Conservation (phyloP, 2,113 vertebrate species). For the Fulica atra region DNA sequence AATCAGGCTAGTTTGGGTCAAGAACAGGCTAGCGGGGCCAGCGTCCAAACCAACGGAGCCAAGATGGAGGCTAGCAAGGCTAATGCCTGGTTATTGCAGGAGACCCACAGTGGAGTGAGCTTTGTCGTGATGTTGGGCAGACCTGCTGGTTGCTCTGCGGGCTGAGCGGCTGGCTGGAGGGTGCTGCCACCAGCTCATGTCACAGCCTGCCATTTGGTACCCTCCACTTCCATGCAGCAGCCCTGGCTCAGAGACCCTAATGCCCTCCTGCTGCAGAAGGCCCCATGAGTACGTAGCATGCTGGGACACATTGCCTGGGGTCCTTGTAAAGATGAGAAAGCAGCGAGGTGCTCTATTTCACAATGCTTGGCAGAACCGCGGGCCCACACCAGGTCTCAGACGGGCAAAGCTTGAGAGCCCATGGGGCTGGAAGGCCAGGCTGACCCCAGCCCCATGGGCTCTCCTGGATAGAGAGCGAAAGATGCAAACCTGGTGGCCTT, state of each 20-base stretch:
- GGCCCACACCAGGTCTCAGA: conserved; percentile 52
- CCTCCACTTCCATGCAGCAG: background rate
- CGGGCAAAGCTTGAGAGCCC: conserved; percentile 37
- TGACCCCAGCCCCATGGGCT: conserved; percentile 52
- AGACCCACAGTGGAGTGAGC: background rate
- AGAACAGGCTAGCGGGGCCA: background rate
- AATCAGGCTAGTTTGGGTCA: background rate
- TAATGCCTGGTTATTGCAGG: background rate
- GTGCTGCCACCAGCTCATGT: conserved; percentile 31
- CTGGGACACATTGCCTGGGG: conserved; percentile 44
- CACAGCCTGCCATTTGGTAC: conserved; percentile 28
- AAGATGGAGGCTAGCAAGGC: background rate
- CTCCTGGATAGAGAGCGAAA: background rate
- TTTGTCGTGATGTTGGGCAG: conserved; percentile 43
- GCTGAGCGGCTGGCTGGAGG: background rate
- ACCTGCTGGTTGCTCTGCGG: background rate
- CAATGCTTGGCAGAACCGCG: background rate
- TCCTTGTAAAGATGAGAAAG: conserved; percentile 43
- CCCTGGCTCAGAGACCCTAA: conserved; percentile 36
- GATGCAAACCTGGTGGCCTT: conserved; percentile 51
- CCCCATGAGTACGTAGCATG: conserved; percentile 40
- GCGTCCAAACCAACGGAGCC: background rate
- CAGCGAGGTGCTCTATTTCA: conserved; percentile 23
- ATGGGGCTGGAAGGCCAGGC: conserved; percentile 56
- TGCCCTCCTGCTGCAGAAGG: conserved; percentile 49